Evolutionary conservation across 2,888 invertebrate species (phyloP).

Genomic region (Slavum lentiscoides): DNA sequence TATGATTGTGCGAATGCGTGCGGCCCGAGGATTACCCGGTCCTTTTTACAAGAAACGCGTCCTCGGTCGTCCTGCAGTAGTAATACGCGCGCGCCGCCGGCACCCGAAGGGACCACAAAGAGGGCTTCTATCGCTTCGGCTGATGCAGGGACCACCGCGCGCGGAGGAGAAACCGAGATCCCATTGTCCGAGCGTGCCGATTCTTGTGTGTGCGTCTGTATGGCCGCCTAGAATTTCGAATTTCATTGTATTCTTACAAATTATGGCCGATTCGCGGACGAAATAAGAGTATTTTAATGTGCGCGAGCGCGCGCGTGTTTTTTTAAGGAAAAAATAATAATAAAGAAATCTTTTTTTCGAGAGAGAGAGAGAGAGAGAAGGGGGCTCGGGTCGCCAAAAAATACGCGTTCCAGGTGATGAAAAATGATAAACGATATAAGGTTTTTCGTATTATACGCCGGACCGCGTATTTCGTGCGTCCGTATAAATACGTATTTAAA

Average conservation of each 20-base stretch:
- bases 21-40: constrained; percentile 46
- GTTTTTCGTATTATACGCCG: too few species aligned
- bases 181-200: constrained; percentile 45
- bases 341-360: background rate
- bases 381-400: background rate
- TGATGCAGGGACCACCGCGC: constrained; percentile 26
- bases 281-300: too few species aligned
- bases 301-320: too few species aligned
- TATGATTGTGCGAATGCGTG: constrained; percentile 52
- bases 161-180: constrained; percentile 27
- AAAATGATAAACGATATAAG: background rate
- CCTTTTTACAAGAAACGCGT: constrained; percentile 5
- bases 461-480: too few species aligned
- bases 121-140: too few species aligned
- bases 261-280: background rate
- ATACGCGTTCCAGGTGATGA: background rate
- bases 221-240: background rate
- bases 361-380: too few species aligned
- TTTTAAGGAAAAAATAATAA: too few species aligned
- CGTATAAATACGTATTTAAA: too few species aligned
- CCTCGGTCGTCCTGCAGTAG: background rate
- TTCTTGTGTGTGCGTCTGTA: background rate
- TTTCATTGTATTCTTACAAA: background rate
- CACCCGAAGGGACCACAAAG: background rate
- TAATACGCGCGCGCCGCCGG: constrained; percentile 1